Percentiles rank a stretch among this genome's conserved stretches.
These are phyloP conservation scores for Harmothoe impar DNA, from an alignment of 2,888 invertebrate genomes.

Conservation along the genomic window DNA sequence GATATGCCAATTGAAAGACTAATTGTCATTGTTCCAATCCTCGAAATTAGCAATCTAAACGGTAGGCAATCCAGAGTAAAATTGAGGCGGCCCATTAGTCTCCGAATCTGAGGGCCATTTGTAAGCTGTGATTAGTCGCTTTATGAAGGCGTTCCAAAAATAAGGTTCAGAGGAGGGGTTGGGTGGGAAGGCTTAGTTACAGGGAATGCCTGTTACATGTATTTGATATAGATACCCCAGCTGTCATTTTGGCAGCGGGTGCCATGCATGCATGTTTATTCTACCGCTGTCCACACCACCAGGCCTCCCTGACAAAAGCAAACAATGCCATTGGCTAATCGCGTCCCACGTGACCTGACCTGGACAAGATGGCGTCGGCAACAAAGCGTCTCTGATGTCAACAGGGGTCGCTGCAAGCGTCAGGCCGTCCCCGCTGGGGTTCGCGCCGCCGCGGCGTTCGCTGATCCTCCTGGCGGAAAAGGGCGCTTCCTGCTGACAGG, in stretches of 20 bases:
- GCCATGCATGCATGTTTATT: background rate
- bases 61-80: background rate
- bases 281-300: background rate
- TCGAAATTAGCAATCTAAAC: constrained; percentile 6
- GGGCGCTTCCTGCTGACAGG: background rate
- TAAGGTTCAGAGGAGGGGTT: too few relatives aligned
- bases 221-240: background rate
- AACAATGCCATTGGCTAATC: constrained; percentile 17
- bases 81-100: background rate
- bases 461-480: background rate
- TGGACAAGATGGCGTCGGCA: constrained; percentile 22
- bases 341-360: constrained; percentile 50
- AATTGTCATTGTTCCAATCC: background rate
- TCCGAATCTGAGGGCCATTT: background rate
- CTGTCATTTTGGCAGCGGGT: background rate
- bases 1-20: constrained; percentile 35
- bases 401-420: background rate
- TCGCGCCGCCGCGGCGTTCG: background rate
- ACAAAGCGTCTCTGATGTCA: constrained; percentile 47
- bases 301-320: background rate
- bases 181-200: too few relatives aligned
- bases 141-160: background rate
- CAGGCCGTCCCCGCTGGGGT: background rate
- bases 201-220: too few relatives aligned
- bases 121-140: constrained; percentile 12